These are phyloP conservation scores for Beris morrisii DNA, from an alignment of 2,888 invertebrate species.

Conservation along the genomic window DNA sequence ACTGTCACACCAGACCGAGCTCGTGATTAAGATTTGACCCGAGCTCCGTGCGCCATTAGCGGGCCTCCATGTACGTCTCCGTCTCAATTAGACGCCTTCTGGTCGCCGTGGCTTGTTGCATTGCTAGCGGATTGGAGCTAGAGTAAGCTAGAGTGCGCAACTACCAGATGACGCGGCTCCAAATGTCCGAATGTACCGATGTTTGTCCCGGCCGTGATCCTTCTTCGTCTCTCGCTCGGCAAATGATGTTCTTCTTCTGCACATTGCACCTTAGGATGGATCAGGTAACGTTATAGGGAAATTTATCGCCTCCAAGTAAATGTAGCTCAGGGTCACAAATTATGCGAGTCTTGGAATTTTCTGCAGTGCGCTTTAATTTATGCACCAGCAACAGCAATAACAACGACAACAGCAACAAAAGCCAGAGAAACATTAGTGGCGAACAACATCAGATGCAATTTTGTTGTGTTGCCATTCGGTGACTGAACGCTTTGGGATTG, in stretches of 20 bases:
- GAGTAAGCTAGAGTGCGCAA: slow-evolving; percentile 18
- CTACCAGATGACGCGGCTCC: no score
- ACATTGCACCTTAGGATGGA: background rate
- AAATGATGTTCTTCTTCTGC: no score
- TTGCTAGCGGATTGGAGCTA: background rate
- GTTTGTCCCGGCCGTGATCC: no score
- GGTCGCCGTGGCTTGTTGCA: slow-evolving; percentile 2
- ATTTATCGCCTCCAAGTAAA: slow-evolving; percentile 34
- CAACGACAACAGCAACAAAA: slow-evolving; percentile 7
- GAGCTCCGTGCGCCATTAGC: slow-evolving; percentile 14
- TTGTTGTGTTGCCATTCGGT: background rate
- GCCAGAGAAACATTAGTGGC: slow-evolving; percentile 14
- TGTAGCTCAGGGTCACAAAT: slow-evolving; percentile 36
- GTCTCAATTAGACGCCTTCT: slow-evolving; percentile 24
- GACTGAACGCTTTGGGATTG: slow-evolving; percentile 4
- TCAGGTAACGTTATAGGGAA: slow-evolving; percentile 21
- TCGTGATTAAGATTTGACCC: slow-evolving; percentile 33
- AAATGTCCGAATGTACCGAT: no score
- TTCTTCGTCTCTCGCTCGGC: no score
- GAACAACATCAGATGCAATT: slow-evolving; percentile 12
- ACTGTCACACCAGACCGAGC: slow-evolving; percentile 22
- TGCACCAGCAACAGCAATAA: slow-evolving; percentile 14
- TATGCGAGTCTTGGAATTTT: slow-evolving; percentile 19
- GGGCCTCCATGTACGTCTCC: slow-evolving; percentile 3
- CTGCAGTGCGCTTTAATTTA: slow-evolving; percentile 34